Evolutionary conservation across 2,888 invertebrate species (phyloP).

Genomic region (Drosophila mulleri): DNA sequence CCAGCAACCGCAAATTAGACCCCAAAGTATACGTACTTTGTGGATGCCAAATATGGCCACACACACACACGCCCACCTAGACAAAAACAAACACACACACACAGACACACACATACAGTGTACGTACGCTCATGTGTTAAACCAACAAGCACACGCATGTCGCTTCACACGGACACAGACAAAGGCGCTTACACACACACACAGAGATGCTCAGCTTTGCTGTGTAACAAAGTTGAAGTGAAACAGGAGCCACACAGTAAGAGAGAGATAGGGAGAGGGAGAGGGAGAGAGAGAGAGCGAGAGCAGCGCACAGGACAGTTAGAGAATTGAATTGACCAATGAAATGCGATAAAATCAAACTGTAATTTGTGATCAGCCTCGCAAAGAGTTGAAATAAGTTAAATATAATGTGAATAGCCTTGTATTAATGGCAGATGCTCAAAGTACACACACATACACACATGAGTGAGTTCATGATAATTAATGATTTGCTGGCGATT

Average conservation of each 20-base stretch:
- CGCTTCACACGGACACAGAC: conserved; percentile 35
- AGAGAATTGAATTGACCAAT: background rate
- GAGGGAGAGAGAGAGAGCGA: no score
- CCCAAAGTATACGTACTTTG: conserved; percentile 78
- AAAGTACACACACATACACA: background rate
- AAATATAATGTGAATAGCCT: background rate
- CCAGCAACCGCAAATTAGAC: conserved; percentile 78
- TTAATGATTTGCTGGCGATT: background rate
- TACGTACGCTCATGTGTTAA: conserved; percentile 51
- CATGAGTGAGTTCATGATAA: background rate
- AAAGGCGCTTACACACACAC: conserved; percentile 36
- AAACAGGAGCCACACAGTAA: background rate
- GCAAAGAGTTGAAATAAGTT: background rate
- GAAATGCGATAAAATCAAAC: background rate
- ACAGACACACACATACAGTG: conserved; percentile 15
- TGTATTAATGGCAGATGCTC: background rate
- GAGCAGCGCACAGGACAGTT: background rate
- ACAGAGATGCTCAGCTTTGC: background rate
- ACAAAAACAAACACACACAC: conserved; percentile 36
- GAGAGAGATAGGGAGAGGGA: background rate
- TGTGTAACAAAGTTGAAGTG: conserved; percentile 45
- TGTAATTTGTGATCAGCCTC: conserved; percentile 9
- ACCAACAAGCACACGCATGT: conserved; percentile 43
- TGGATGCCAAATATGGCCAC: conserved; percentile 65
- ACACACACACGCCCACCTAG: conserved; percentile 24